Conservation (phyloP, 2,113 vertebrate genomes). For the Microtus ochrogaster region DNA sequence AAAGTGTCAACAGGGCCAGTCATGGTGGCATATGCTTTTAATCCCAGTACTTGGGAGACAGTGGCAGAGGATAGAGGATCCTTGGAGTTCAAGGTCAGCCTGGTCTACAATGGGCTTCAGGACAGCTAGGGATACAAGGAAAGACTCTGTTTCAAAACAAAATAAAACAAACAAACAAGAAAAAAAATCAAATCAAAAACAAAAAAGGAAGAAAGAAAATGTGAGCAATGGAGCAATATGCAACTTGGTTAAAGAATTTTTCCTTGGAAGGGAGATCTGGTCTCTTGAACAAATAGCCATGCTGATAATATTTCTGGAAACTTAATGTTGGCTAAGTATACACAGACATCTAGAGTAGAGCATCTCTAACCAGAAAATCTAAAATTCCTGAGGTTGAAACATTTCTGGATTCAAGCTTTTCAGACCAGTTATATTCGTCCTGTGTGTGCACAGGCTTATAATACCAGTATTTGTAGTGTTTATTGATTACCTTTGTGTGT, state of each 20-base stretch:
- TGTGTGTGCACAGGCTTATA: not conserved
- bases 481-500: not conserved
- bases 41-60: not conserved
- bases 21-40: not conserved
- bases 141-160: not conserved
- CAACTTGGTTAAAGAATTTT: conserved; percentile 48
- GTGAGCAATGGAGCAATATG: not conserved
- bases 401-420: not conserved
- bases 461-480: not conserved
- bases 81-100: not conserved
- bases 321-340: not conserved
- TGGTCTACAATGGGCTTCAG: not conserved
- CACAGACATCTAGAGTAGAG: not conserved
- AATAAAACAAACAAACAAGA: not conserved
- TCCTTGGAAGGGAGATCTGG: not conserved
- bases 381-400: not conserved
- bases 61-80: not conserved
- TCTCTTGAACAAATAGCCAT: conserved; percentile 23
- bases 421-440: not conserved
- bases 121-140: not conserved
- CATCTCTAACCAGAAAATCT: not conserved
- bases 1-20: not conserved
- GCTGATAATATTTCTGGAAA: not conserved
- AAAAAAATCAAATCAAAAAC: not conserved
- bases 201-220: not conserved